These are phyloP conservation scores for Coelinius sp. DNA, from an alignment of 2,888 invertebrate species.

Conservation along the genomic window DNA sequence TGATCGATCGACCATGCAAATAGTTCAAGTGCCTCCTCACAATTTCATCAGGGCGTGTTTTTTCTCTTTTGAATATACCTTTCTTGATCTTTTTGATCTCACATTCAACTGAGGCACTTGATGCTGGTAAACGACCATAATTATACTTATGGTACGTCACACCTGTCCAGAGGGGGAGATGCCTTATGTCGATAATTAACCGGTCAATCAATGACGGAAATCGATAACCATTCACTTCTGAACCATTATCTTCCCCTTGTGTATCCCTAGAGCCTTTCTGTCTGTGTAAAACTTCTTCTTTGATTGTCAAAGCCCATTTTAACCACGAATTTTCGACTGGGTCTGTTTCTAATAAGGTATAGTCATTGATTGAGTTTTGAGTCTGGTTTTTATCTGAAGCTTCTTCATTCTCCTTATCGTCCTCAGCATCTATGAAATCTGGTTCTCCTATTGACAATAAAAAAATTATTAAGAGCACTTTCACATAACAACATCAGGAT, in stretches of 20 bases:
- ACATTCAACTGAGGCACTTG: slow-evolving; percentile 15
- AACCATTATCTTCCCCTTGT: neutral
- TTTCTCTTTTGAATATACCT: neutral
- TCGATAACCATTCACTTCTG: neutral
- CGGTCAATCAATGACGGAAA: neutral
- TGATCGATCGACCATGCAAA: neutral
- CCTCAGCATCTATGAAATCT: too few relatives aligned
- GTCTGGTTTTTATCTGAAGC: too few relatives aligned
- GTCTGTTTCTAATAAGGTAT: too few relatives aligned
- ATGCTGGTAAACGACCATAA: slow-evolving; percentile 5
- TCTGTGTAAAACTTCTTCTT: neutral
- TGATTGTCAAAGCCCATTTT: too few relatives aligned
- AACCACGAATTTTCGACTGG: too few relatives aligned
- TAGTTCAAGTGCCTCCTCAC: neutral
- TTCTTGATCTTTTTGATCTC: slow-evolving; percentile 7
- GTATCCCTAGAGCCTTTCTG: neutral
- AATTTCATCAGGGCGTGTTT: neutral
- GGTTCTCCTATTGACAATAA: too few relatives aligned
- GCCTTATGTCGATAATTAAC: neutral
- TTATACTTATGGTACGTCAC: neutral
- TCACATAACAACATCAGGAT: neutral
- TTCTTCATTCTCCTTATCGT: too few relatives aligned
- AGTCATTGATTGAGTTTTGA: too few relatives aligned
- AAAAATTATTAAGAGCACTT: too few relatives aligned
- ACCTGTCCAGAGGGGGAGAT: neutral